Conservation (phyloP, 2,888 invertebrate genomes). For the Aromia moschata region DNA sequence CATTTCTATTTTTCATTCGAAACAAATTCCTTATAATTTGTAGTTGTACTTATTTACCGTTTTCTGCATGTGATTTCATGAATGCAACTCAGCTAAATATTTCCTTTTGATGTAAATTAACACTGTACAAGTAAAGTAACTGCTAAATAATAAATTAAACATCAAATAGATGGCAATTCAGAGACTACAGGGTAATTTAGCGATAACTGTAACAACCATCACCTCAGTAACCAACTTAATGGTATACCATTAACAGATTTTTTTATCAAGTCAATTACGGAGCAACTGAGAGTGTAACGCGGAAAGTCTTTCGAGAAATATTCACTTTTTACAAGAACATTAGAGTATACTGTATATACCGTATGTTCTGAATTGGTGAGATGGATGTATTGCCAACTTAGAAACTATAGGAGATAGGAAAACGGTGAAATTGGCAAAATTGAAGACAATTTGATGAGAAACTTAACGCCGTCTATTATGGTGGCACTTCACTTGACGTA, state of each 20-base stretch:
- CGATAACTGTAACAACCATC: conserved; percentile 15
- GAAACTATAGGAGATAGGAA: too few species aligned
- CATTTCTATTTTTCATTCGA: too few species aligned
- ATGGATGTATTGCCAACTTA: too few species aligned
- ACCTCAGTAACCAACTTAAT: not conserved
- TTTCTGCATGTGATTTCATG: not conserved
- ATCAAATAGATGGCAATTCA: conserved; percentile 17
- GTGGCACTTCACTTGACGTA: too few species aligned
- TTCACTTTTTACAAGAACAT: conserved; percentile 5
- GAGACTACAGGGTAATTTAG: conserved; percentile 21
- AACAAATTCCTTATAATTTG: too few species aligned
- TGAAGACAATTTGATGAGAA: too few species aligned
- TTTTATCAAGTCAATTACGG: conserved; percentile 8
- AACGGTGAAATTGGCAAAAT: too few species aligned
- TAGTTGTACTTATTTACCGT: not conserved
- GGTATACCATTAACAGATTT: not conserved
- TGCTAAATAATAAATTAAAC: conserved; percentile 32
- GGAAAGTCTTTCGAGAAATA: conserved; percentile 12
- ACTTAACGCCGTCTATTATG: too few species aligned
- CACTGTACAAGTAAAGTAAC: conserved; percentile 4
- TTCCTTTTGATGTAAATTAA: not conserved
- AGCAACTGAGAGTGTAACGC: conserved; percentile 19
- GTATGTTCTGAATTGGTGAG: too few species aligned
- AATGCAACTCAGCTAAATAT: not conserved
- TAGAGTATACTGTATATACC: too few species aligned